Evolutionary conservation across 1,140 invertebrate genomes (phyloP).

Genomic region (Heterodera carotae): DNA sequence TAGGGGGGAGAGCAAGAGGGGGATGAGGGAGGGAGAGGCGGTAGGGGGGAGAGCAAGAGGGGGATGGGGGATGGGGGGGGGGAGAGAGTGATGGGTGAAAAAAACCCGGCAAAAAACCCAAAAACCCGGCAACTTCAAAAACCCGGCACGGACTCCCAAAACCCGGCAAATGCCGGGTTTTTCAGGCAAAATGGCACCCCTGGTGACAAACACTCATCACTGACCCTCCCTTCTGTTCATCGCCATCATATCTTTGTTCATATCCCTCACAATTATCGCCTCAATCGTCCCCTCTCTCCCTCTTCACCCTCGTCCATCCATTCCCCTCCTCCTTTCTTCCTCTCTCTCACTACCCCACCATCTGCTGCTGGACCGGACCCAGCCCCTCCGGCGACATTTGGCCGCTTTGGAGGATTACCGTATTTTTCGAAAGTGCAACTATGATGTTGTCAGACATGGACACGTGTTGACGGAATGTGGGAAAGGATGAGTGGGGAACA

Average conservation of each 20-base stretch:
- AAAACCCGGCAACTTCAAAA: no score
- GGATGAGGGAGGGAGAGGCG: no score
- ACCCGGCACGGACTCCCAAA: no score
- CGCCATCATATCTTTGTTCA: neutral
- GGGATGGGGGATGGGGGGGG: no score
- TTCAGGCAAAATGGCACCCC: no score
- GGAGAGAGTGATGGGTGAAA: no score
- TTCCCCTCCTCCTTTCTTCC: neutral
- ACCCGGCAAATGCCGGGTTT: no score
- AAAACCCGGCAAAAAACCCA: no score
- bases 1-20: no score
- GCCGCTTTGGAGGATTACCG: neutral
- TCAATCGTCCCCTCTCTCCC: neutral
- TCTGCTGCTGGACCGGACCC: no score
- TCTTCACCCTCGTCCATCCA: neutral
- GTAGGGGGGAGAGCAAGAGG: no score
- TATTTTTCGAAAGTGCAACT: neutral
- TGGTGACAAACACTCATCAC: no score
- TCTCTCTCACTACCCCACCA: neutral
- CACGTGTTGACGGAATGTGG: neutral
- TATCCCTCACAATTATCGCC: neutral
- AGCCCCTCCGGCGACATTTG: neutral
- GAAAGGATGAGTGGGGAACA: neutral
- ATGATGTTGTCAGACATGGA: neutral
- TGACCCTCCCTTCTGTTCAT: neutral